These are phyloP conservation scores for Cardinalis cardinalis DNA, from an alignment of 2,113 vertebrate species.

Conservation along the genomic window DNA sequence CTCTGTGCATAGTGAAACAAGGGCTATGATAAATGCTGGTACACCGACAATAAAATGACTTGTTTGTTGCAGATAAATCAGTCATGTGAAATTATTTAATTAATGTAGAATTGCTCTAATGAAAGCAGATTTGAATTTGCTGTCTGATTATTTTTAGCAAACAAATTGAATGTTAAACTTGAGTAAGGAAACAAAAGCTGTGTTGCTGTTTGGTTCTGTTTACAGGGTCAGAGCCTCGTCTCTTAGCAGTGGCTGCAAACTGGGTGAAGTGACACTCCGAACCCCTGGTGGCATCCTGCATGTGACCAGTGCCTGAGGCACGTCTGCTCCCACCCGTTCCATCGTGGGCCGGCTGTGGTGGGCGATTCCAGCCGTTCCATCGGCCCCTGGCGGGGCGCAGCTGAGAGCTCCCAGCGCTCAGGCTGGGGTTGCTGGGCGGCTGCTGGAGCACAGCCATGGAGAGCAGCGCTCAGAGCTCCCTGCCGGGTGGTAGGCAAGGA, in stretches of 20 bases:
- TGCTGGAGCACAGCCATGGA: not conserved
- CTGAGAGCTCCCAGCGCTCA: not conserved
- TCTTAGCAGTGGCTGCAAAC: not conserved
- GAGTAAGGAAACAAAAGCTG: slow-evolving; percentile 8
- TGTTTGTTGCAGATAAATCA: slow-evolving; percentile 42
- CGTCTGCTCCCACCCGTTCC: not conserved
- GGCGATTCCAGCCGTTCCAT: not conserved
- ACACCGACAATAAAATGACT: slow-evolving; percentile 6
- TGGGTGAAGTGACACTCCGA: not conserved
- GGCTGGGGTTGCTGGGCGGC: fast-evolving
- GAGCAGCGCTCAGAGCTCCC: not conserved
- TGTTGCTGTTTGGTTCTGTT: not conserved
- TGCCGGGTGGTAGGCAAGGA: not conserved
- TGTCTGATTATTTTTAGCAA: slow-evolving; percentile 23
- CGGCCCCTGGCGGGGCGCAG: fast-evolving
- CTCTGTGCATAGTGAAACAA: not conserved
- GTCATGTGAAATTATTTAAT: slow-evolving; percentile 38
- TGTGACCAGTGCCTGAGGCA: not conserved
- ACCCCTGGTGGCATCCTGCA: not conserved
- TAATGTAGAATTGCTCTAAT: slow-evolving; percentile 29
- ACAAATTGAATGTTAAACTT: slow-evolving; percentile 3
- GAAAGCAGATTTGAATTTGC: slow-evolving; percentile 42
- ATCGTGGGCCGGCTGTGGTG: not conserved
- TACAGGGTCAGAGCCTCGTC: not conserved
- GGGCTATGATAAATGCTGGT: slow-evolving; percentile 4